These are phyloP conservation scores for Philonicus albiceps DNA, from an alignment of 2,888 invertebrate genomes.

Conservation along the genomic window DNA sequence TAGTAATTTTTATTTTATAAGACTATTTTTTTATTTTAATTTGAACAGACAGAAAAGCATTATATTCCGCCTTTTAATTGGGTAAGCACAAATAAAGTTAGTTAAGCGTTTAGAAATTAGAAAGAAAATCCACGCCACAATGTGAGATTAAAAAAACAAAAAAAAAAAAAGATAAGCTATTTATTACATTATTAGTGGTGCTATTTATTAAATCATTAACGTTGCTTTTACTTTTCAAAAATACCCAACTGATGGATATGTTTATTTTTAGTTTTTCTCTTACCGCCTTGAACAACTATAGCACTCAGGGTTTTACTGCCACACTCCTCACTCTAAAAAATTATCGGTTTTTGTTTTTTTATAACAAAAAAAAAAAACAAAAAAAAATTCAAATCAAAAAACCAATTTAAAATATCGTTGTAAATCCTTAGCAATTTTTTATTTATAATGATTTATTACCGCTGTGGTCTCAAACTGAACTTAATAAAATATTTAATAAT, in stretches of 20 bases:
- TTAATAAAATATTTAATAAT: not conserved
- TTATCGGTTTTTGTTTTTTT: slow-evolving; percentile 20
- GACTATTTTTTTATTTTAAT: not conserved
- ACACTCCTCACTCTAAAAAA: slow-evolving; percentile 85
- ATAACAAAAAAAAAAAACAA: not conserved
- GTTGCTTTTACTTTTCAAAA: not conserved
- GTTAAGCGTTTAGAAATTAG: not conserved
- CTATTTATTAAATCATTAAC: not conserved
- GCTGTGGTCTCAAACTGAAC: not conserved
- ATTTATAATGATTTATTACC: not conserved
- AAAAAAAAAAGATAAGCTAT: not conserved
- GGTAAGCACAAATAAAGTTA: not conserved
- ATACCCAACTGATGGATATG: not conserved
- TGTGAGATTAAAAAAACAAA: too few relatives aligned
- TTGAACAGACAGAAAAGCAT: not conserved
- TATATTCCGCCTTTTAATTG: not conserved
- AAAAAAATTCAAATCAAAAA: not conserved
- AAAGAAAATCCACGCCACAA: not conserved
- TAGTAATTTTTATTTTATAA: not conserved
- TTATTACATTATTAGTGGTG: not conserved
- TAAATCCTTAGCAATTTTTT: slow-evolving; percentile 33
- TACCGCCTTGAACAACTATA: slow-evolving; percentile 95
- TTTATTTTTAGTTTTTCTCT: slow-evolving; percentile 67
- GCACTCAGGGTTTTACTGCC: slow-evolving; percentile 89
- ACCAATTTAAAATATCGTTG: not conserved